A percentile compares a stretch with the other conserved stretches of the same genome.
phyloP scores from a whole-genome alignment of 2,888 invertebrate species.

The Euclidia mi region DNA sequence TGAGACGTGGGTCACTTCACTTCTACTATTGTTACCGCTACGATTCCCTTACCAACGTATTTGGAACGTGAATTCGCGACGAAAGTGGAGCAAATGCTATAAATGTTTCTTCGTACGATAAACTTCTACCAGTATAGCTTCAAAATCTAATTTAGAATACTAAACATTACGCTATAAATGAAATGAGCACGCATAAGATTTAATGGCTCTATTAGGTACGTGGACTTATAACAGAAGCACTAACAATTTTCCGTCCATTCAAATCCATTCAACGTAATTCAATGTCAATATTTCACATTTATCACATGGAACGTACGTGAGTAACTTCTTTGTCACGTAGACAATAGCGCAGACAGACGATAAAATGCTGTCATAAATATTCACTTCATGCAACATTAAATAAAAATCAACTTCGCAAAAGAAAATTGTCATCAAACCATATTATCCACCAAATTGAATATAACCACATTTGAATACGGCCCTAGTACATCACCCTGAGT shows the following conservation, averaged over 20 bases:
- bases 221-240: too few species aligned
- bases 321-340: slow-evolving; percentile 2
- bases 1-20: slow-evolving; percentile 41
- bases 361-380: slow-evolving; percentile 1
- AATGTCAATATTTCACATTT: background rate
- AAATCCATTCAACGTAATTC: too few species aligned
- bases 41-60: slow-evolving; percentile 40
- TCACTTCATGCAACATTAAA: slow-evolving; percentile 6
- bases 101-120: slow-evolving; percentile 13
- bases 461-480: slow-evolving; percentile 35
- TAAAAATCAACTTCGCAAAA: slow-evolving; percentile 8
- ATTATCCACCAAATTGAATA: slow-evolving; percentile 49
- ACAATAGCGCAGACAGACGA: background rate
- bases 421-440: slow-evolving; percentile 12
- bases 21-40: slow-evolving; percentile 38
- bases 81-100: slow-evolving; percentile 38
- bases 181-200: background rate
- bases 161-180: background rate
- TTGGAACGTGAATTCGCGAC: slow-evolving; percentile 38
- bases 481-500: slow-evolving; percentile 35
- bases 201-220: too few species aligned
- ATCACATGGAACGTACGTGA: background rate
- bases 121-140: background rate
- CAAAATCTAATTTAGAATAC: background rate
- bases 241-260: too few species aligned